Evolutionary conservation across 2,113 vertebrate species (phyloP), one percentile per base, ranked within the genome.

Genomic region (Gorsachius goisagi): DNA sequence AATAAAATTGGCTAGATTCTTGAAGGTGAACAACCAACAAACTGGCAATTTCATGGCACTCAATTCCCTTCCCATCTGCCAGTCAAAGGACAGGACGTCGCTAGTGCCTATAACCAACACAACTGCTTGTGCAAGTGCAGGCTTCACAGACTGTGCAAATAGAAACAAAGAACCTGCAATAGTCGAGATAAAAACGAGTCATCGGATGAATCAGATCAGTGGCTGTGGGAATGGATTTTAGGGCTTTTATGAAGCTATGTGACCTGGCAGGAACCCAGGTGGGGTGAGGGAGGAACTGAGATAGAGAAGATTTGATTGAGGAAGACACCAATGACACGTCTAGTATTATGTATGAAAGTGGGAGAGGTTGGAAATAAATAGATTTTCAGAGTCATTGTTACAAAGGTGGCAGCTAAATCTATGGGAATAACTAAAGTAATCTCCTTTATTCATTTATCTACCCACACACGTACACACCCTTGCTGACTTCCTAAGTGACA

Each of bases 351-450:
- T 37, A 93, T 59, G 53, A 90, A 72, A 90, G 41, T 69, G 85
- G 94, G 91, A 95, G 95, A 87, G 82, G 82, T n/a, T 73, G 58
- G 87, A 91, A 91, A 76, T 80, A 91, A 91, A 76, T 80, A 89
- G 84, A 83, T 83, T 89, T 93, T 85, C 47, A 85, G 19, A 85
- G 67, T 83, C 89, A 85, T 89, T 22, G 1, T 77, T 71, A 91
- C 89, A 95, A 85, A 96, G 81, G 77, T 83, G 74, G 58, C 71
- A 89, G 71, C 58, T 96, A 85, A 88, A 95, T 92, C 58, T 93
- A 45, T 63, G 74, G 71, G 81, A 92, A 95, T 82, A 96, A 78
- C 71, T 85, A 23, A 63, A 88, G 79, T 71, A 83, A 76, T 94
- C 78, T 89, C 74, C 56, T 49, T 49, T 72, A 89, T 76, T 95